Conservation (phyloP, 2,888 invertebrate species). For the Brachylomia viminalis region DNA sequence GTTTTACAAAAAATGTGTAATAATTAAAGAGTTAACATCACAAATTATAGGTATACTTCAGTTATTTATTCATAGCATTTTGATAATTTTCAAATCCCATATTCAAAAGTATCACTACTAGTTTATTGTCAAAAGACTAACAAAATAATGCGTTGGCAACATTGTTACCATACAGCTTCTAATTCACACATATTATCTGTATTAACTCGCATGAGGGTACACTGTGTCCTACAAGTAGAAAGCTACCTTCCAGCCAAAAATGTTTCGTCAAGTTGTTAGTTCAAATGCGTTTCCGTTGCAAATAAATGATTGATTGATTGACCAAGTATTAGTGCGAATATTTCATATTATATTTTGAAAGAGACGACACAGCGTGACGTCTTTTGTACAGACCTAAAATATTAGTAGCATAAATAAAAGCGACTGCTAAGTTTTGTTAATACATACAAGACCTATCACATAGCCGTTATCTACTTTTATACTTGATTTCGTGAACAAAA, state of each 20-base stretch:
- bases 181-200: neutral
- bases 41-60: slow-evolving; percentile 43
- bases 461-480: too few relatives aligned
- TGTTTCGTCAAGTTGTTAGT: neutral
- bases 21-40: slow-evolving; percentile 45
- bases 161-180: neutral
- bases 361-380: neutral
- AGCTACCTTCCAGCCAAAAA: neutral
- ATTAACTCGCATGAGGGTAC: neutral
- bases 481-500: too few relatives aligned
- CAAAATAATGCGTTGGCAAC: neutral
- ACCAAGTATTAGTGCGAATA: neutral
- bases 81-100: slow-evolving; percentile 45
- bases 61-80: slow-evolving; percentile 32
- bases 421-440: neutral
- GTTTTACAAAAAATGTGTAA: slow-evolving; percentile 52
- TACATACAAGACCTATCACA: neutral
- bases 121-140: neutral
- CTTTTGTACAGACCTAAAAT: neutral
- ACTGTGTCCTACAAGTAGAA: neutral
- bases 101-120: slow-evolving; percentile 29
- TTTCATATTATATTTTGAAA: neutral
- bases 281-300: too few relatives aligned
- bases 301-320: too few relatives aligned
- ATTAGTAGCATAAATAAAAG: neutral